Evolutionary conservation across 1,140 invertebrate genomes (phyloP), one percentile per base, ranked within the genome.

Genomic region (Heliconius nattereri): DNA sequence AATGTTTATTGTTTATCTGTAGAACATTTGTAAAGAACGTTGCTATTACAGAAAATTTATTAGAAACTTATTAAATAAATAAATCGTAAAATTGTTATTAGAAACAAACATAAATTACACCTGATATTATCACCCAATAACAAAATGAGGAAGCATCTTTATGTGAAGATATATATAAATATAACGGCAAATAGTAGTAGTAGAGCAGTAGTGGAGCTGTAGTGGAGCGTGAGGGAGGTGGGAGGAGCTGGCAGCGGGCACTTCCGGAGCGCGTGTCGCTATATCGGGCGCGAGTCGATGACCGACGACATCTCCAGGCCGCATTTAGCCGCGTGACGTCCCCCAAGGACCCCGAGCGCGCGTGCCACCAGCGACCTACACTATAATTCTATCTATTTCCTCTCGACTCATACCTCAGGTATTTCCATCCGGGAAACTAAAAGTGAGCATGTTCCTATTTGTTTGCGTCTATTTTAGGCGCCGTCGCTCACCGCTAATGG

Each of bases 221-320:
- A 52, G 66, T 70, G 40, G 71, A 52, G 49, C 35, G 57, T 66
- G 16, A 11, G 29, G 6, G 49, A 19, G 49, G n/a, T 2, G 54
- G 19, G 49, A 19, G 54, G 37, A 32, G 35, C 54, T 78, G 76
- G 76, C 76, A 78, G 71, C 71, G 75, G 3, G 49, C 74, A 66
- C 78, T 80, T 80, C 81, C 78, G 78, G 81, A 32, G 57, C 75
- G 78, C 71, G 78, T 76, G 75, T 32, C 57, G 80, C 78, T 82
- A 82, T 79, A 79, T 79, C 71, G 60, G 76, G 80, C 40, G 66
- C 66, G 80, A 83, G 86, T 87, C 86, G 85, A 78, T 80, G 86
- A 87, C 86, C 86, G 79, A 52, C 78, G 75, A 66, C 72, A 79
- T 52, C 72, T 35, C 23, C 54, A 26, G 54, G 75, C 75, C 74